Base-by-base conservation (phyloP, 2,113 vertebrate genomes). In the Menidia beryllina region DNA sequence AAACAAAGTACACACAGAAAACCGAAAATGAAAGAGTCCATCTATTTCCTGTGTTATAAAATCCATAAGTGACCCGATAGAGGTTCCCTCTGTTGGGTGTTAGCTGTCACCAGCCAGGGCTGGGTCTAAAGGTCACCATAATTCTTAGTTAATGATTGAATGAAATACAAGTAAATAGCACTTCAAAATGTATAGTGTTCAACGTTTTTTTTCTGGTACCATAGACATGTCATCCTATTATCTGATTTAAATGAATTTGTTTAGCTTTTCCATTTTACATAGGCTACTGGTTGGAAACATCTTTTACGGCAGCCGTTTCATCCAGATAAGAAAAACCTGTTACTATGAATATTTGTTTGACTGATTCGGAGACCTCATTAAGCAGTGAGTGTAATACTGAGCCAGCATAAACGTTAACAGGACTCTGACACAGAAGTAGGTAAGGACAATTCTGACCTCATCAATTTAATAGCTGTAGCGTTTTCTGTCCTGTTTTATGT, bases 121-220 rank as follows among this genome's bases (percentile, higher is more conserved):
- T 67, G 9, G 43, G 39, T 69, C 69, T 69, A 74, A 68, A 71
- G 80, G 59, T 60, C 60, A 61, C 23, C 61, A 23, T 11, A 14
- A 34, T 25, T 65, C 17, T 13, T 25, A 17, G 57, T 80, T 79
- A 68, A 55, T 55, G 24, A 79, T 79, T 69, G 54, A 79, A 34
- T 65, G 10, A 8, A 45, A 64, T 48, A 8, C 21, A 41, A 70
- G 48, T 17, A 25, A 48, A 48, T 43, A 5, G 4, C 26, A 27
- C 49, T 26, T 13, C 38, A 65, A 61, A 38, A 24, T 21, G 11
- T 0, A 67, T n/a, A 57, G 41, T 72, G 14, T 43, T 7, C 2
- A 0, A 0, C 56, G 21, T 23, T 0, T 17, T 41, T n/a, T 24
- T 24, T 58, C 23, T 15, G 41, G 17, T 43, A 43, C 19, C 19